Base-by-base conservation (phyloP, 2,888 invertebrate genomes). In the Tinea semifulvella region DNA sequence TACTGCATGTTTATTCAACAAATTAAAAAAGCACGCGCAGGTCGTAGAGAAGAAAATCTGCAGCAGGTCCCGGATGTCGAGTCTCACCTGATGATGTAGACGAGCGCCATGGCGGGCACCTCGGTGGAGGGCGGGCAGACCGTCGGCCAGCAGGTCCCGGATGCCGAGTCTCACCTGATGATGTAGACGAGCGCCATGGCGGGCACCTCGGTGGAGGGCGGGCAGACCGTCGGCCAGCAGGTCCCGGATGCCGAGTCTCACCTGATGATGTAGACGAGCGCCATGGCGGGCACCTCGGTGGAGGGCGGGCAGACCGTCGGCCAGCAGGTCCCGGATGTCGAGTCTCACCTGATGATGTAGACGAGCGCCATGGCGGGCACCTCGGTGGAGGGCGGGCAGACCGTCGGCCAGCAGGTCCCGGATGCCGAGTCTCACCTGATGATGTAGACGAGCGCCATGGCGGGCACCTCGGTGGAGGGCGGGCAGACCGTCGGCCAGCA, bases 251-350 rank as follows among this genome's bases (percentile, higher is more conserved):
- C 89, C 90, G n/a, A n/a, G n/a, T n/a, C n/a, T 26, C 31, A 31
- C 31, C 13, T 31, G 31, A 31, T 31, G 3, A 36, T 18, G n/a
- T 10, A 36, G 61, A 77, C 75, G 56, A 76, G 59, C 55, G 77
- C 76, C 74, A 72, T 59, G 8, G 63, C 50, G 20, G 81, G 79
- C 69, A 76, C 69, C 50, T 67, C 65, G 47, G 61, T 65, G n/a
- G 22, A 11, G 45, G 68, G 65, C 53, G 62, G 61, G 47, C 60
- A 82, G 62, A 57, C 81, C 82, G 53, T 81, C 81, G 65, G 88
- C 91, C 26, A 98, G 75, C 8, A 91, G 91, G 56, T 92, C 91
- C 92, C 98, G 99, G 48, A 98, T 85, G 68, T 89, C 90, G n/a
- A n/a, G n/a, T n/a, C n/a, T 26, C 31, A 31, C 31, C 13, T 31